These are phyloP conservation scores for Poecilia latipinna DNA, from an alignment of 2,113 vertebrate species.

Conservation along the genomic window DNA sequence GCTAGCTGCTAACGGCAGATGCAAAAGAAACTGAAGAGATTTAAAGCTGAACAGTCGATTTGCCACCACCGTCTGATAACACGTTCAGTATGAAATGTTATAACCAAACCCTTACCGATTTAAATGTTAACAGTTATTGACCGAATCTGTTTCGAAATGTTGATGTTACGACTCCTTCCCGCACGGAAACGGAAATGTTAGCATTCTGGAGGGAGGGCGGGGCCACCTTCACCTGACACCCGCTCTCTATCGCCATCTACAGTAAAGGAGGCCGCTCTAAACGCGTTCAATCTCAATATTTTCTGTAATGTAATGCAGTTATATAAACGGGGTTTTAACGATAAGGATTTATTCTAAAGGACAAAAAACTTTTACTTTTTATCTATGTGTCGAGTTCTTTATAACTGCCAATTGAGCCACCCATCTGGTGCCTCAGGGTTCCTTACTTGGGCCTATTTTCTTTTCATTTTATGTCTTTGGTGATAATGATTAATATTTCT, in stretches of 20 bases:
- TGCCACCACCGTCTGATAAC: not conserved
- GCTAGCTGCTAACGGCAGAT: conserved; percentile 45
- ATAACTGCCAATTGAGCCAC: not conserved
- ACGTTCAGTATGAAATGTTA: not conserved
- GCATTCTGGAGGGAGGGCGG: not conserved
- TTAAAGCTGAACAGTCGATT: not conserved
- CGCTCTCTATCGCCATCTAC: conserved; percentile 43
- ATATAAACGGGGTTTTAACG: too few species aligned
- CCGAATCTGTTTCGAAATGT: conserved; percentile 59
- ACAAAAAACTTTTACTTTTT: too few species aligned
- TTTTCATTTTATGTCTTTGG: not conserved
- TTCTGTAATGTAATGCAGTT: too few species aligned
- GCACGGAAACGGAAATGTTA: conserved; percentile 69
- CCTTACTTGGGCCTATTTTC: not conserved
- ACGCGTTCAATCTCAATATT: too few species aligned
- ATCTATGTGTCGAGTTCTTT: not conserved
- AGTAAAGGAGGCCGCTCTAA: conserved; percentile 13
- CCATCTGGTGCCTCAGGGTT: not conserved
- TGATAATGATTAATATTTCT: not conserved
- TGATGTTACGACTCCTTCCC: conserved; percentile 63
- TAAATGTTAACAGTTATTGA: conserved; percentile 1
- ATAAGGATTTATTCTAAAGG: too few species aligned
- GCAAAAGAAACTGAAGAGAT: not conserved
- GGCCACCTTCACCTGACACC: accelerated
- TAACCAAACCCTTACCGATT: conserved; percentile 47